Percentiles rank a stretch among this genome's conserved stretches.
These are phyloP conservation scores for Eolophus roseicapilla DNA, from an alignment of 2,113 vertebrate genomes.

Conservation along the genomic window DNA sequence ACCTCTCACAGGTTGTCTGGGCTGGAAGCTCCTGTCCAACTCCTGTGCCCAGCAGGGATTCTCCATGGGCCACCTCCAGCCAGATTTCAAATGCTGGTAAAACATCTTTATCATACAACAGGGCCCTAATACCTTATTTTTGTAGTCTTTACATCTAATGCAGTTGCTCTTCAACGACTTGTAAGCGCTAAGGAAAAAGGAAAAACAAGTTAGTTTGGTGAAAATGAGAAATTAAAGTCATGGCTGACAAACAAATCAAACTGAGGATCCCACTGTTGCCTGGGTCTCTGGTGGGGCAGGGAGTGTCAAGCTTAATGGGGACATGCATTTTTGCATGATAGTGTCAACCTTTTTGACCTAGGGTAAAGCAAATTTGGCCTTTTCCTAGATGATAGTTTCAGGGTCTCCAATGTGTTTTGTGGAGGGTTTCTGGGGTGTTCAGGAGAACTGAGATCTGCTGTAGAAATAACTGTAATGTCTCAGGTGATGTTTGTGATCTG, in stretches of 20 bases:
- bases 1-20: neutral
- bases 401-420: accelerated
- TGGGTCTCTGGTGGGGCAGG: neutral
- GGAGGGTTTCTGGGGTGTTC: neutral
- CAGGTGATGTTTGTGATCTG: neutral
- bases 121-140: neutral
- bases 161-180: neutral
- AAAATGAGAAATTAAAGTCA: neutral
- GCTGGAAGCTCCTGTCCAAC: neutral
- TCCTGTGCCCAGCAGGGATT: neutral
- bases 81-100: neutral
- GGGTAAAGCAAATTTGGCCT: neutral
- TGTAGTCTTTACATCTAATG: neutral
- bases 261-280: neutral
- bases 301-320: neutral
- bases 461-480: neutral
- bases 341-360: neutral
- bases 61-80: neutral
- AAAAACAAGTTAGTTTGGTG: neutral
- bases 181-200: neutral
- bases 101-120: neutral
- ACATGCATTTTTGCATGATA: neutral
- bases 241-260: neutral
- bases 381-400: neutral
- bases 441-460: neutral